Conservation (phyloP, 1,140 invertebrate species). For the Drosophila melanica region DNA sequence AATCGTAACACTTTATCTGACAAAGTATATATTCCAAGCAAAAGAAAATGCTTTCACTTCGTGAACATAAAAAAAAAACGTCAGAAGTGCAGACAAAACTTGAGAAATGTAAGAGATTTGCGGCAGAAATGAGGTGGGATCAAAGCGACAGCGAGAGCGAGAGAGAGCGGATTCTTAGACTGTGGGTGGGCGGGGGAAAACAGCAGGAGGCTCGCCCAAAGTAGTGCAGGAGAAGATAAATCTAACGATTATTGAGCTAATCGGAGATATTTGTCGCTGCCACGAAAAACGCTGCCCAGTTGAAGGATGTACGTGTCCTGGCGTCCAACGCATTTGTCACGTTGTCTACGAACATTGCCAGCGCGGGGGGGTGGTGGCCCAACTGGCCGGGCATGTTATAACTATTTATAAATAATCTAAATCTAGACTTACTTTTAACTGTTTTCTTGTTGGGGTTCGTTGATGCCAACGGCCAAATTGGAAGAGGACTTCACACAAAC, state of each 20-base stretch:
- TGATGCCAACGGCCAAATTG: background rate
- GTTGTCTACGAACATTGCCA: background rate
- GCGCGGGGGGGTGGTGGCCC: background rate
- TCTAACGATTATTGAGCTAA: constrained; percentile 52
- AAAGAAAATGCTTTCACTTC: no score
- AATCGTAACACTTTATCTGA: no score
- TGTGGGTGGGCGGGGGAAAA: background rate
- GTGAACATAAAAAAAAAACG: constrained; percentile 40
- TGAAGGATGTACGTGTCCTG: background rate
- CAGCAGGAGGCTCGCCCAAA: background rate
- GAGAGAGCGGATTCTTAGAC: background rate
- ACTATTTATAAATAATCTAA: constrained; percentile 39
- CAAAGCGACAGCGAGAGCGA: background rate
- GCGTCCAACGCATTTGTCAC: constrained; percentile 1
- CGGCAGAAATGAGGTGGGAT: background rate
- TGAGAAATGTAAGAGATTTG: background rate
- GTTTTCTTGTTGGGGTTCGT: background rate
- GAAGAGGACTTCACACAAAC: background rate
- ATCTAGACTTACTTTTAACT: background rate
- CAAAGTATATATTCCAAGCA: no score
- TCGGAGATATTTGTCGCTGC: constrained; percentile 1
- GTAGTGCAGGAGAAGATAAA: constrained; percentile 22
- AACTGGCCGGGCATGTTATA: background rate
- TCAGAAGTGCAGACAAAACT: background rate
- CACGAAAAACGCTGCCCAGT: background rate